These are phyloP conservation scores for Pseudorhiza aurosa DNA, from an alignment of 30 jellyfish, hydroid and myxozoan species.

Conservation along the genomic window DNA sequence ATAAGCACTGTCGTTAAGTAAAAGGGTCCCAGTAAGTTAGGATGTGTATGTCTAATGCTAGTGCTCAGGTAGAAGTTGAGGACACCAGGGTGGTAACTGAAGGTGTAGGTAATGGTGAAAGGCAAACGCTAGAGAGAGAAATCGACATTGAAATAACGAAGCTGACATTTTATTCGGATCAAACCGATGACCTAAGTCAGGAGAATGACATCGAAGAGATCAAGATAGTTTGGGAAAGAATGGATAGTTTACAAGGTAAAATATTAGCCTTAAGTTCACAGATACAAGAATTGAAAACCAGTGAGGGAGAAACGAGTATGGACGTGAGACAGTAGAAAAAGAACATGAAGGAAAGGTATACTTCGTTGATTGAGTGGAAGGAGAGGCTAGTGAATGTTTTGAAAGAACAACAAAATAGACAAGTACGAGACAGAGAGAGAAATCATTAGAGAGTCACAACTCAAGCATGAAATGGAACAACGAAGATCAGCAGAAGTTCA, in stretches of 20 bases:
- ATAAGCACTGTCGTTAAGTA: not conserved
- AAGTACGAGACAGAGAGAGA: slow-evolving; percentile 48
- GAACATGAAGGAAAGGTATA: slow-evolving; percentile 46
- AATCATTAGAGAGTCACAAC: slow-evolving; percentile 52
- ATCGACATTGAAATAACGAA: slow-evolving; percentile 47
- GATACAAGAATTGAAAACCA: slow-evolving; percentile 37
- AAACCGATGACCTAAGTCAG: slow-evolving; percentile 51
- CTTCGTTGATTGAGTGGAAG: slow-evolving; percentile 54
- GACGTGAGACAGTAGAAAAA: slow-evolving; percentile 56
- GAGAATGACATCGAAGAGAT: slow-evolving; percentile 48
- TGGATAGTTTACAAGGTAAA: slow-evolving; percentile 27
- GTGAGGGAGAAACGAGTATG: slow-evolving; percentile 46
- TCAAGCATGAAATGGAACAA: slow-evolving; percentile 49
- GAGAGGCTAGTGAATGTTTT: slow-evolving; percentile 43
- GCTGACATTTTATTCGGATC: slow-evolving; percentile 52
- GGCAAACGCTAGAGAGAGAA: slow-evolving; percentile 47
- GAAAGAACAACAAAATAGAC: slow-evolving; percentile 44
- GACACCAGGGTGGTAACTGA: slow-evolving; percentile 34
- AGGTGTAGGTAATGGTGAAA: slow-evolving; percentile 20
- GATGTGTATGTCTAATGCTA: slow-evolving; percentile 14
- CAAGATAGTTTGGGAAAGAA: slow-evolving; percentile 39
- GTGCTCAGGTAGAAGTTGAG: slow-evolving; percentile 64
- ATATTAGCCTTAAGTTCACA: slow-evolving; percentile 36
- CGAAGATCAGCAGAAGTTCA: slow-evolving; percentile 49
- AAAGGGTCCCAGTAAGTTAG: slow-evolving; percentile 56